Percentiles rank a stretch among this genome's conserved stretches.
These are phyloP conservation scores for Piliocolobus tephrosceles DNA, from an alignment of 2,113 vertebrate genomes.

Conservation along the genomic window DNA sequence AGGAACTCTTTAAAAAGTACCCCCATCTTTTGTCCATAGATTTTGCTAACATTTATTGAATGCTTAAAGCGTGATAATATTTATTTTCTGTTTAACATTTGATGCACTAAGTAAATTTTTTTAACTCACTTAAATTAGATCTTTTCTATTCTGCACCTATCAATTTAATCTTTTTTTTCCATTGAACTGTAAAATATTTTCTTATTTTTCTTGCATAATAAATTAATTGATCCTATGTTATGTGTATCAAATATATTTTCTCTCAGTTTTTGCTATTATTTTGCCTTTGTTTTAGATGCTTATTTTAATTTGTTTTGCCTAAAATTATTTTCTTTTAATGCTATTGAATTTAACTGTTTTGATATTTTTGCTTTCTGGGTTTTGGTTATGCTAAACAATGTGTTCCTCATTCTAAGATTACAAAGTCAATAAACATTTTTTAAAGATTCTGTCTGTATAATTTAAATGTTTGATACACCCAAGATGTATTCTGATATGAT, in stretches of 20 bases:
- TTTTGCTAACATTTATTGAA: neutral
- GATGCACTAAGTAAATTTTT: neutral
- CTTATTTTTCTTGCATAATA: neutral
- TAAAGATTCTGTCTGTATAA: neutral
- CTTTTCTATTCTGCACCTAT: neutral
- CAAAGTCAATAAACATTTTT: neutral
- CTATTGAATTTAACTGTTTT: neutral
- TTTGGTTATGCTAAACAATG: neutral
- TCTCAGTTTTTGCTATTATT: neutral
- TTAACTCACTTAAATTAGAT: neutral
- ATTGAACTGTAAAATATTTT: neutral
- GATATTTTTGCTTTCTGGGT: neutral
- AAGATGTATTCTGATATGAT: neutral
- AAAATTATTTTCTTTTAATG: neutral
- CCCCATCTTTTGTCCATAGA: neutral
- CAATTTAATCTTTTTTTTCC: neutral
- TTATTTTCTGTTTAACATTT: neutral
- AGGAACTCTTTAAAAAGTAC: neutral
- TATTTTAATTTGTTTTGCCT: neutral
- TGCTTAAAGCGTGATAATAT: neutral
- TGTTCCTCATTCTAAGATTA: neutral
- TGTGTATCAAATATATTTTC: neutral
- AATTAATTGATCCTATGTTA: neutral
- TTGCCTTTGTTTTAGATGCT: neutral
- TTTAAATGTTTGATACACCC: neutral